Evolutionary conservation across 2,888 invertebrate genomes (phyloP), one percentile per base, ranked within the genome.

Genomic region (Nineta flava): DNA sequence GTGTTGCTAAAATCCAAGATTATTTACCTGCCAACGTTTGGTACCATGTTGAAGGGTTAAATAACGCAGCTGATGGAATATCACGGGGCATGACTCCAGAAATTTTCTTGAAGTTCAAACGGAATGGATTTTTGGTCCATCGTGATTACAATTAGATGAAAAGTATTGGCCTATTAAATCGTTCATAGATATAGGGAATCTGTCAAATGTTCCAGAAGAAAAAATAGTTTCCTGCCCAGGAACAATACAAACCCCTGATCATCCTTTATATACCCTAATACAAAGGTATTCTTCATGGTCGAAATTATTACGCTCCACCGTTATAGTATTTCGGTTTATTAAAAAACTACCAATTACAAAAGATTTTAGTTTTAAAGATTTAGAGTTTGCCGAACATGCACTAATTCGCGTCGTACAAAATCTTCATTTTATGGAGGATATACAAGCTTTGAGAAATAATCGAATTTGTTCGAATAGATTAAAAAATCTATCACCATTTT

Each of bases 61-160:
- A 49, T 13, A 54, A 54, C 38, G 47, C 53, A 12, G 43, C 48
- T 15, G 54, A 54, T 32, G 47, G 46, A 34, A 32, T 47, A 3
- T 50, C 52, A 15, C 38, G 54, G 9, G 54, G 52, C 9, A n/a
- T 49, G 13, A 13, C 44, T n/a, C 53, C 52, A 6, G 19, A 41
- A 12, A 46, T 45, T 46, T 52, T 17, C 12, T 43, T 12, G 15
- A 3, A 5, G 26, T 26, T 26, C 12, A 43, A 17, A 16, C 43
- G 12, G 16, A 16, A 2, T 43, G 43, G 43, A 16, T 43, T 6
- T 13, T n/a, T 13, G 43, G 43, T 16, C 43, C 43, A 12, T 43
- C 43, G 17, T 43, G 43, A 16, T 15, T 43, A 5, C 17, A 15
- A 17, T 17, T 43, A 17, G 43, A 43, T 16, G 19, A 43, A 43